Evolutionary conservation across 2,113 vertebrate genomes (phyloP), one percentile per base, ranked within the genome.

Genomic region (Ailurus styani): DNA sequence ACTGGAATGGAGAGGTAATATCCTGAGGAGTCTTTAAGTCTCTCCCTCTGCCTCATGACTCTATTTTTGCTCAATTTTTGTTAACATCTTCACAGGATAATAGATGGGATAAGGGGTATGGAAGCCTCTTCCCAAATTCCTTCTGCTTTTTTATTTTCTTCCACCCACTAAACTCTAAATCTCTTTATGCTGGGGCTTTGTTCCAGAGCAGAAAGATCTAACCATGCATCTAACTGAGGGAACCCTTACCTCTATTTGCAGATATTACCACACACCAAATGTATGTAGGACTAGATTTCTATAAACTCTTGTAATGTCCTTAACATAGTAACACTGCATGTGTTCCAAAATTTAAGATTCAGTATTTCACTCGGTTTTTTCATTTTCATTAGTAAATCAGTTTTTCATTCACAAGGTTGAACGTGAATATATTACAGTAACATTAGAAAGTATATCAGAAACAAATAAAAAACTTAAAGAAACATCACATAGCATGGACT

Each of bases 401-500:
- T 31, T 75, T 77, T 77, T 77, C 73, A 47, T 20, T 77, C 29
- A 77, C 45, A 50, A 50, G 29, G 23, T 25, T 87, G 23, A 73
- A 7, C 31, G 4, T 47, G 15, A 82, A 29, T 73, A 45, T 82
- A n/a, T 21, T 14, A 27, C 52, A 72, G 42, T 70, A 37, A 81
- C 15, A 72, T 72, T 87, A 60, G 34, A 95, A 91, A 84, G 20
- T 11, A 31, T 8, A 81, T 21, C 72, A 60, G 73, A 95, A 52
- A 42, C 17, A 72, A 82, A 64, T 55, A 47, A 37, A 62, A 73
- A 72, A 4, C 14, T 92, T 57, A 94, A 82, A 66, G 52, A 17
- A 72, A 37, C 8, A 64, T 96, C 17, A 96, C 25, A 81, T 73
- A 18, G 8, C 73, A 91, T n/a, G 29, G 45, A 91, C 52, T 72